phyloP scores from a whole-genome alignment of 2,797 vertebrate species.

The Psittacula derbiana region DNA sequence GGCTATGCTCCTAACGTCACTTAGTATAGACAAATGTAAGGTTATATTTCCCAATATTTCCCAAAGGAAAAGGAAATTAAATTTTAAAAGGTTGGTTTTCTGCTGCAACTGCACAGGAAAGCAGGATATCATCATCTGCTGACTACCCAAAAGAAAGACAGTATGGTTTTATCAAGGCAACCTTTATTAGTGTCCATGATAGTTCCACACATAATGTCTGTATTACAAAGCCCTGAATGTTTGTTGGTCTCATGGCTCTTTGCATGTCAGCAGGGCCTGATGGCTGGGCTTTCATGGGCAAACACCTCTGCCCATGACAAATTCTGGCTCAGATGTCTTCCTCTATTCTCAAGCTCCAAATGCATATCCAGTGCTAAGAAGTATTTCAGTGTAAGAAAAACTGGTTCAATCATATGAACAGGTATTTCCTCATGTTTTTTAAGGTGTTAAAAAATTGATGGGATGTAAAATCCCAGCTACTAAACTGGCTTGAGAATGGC shows the following conservation, averaged over 20 bases:
- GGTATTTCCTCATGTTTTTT: not conserved
- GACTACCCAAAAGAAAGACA: not conserved
- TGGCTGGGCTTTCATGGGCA: not conserved
- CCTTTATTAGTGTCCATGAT: not conserved
- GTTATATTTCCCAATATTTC: not conserved
- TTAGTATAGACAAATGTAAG: not conserved
- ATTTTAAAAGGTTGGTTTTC: not conserved
- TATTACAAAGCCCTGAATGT: not conserved
- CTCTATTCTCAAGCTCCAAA: not conserved
- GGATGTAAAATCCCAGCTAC: not conserved
- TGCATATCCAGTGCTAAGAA: not conserved
- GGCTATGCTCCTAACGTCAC: not conserved
- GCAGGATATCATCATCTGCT: not conserved
- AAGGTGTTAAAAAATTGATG: not conserved
- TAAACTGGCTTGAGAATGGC: not conserved
- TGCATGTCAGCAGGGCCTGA: not conserved
- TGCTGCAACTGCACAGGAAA: not conserved
- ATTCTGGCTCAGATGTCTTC: not conserved
- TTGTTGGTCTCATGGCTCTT: not conserved
- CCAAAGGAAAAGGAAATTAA: not conserved
- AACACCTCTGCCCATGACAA: not conserved
- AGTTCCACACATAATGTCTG: fast-evolving
- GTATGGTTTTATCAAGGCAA: not conserved
- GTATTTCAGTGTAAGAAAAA: not conserved
- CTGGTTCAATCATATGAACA: not conserved